Evolutionary conservation across 2,113 vertebrate genomes (phyloP), one percentile per base, ranked within the genome.

Genomic region (Pipra filicauda): DNA sequence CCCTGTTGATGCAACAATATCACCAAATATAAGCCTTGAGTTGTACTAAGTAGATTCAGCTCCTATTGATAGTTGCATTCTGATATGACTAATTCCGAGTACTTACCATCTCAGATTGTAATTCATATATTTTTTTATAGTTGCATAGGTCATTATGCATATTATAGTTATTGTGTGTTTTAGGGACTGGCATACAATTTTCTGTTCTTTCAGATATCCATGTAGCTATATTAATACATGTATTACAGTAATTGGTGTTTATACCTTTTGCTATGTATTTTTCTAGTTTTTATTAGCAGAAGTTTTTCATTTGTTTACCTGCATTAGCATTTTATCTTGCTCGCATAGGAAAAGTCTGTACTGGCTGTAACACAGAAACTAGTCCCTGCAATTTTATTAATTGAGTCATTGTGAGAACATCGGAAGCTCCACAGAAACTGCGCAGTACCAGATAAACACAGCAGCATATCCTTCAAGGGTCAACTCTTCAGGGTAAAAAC

Each of bases 351-450:
- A 35, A 75, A 72, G 18, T 66, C 49, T 75, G 48, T 41, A n/a
- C 82, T 49, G 88, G 73, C 75, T 71, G 39, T 52, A 72, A 81
- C 41, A 75, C 72, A 35, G 48, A 85, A 91, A 74, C 21, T 69
- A 57, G 84, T 72, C 14, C 39, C 72, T 85, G 74, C 91, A 66
- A 16, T 96, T 91, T 87, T 66, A 55, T 81, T 76, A 96, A 69
- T 94, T 91, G 65, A 95, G 86, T 91, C 83, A 75, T 57, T 41
- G 26, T 73, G 67, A 81, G 88, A 80, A 55, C 54, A 73, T 72
- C 65, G 90, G 82, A 71, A 89, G 67, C 71, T 86, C 58, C 43
- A 75, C 7, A 9, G 85, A 91, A 80, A 64, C 92, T 87, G 66
- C 13, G 20, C 78, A 93, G 41, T 54, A 41, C 54, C 58, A 83